Conservation (phyloP, 1,140 invertebrate species). For the Sitodiplosis mosellana region DNA sequence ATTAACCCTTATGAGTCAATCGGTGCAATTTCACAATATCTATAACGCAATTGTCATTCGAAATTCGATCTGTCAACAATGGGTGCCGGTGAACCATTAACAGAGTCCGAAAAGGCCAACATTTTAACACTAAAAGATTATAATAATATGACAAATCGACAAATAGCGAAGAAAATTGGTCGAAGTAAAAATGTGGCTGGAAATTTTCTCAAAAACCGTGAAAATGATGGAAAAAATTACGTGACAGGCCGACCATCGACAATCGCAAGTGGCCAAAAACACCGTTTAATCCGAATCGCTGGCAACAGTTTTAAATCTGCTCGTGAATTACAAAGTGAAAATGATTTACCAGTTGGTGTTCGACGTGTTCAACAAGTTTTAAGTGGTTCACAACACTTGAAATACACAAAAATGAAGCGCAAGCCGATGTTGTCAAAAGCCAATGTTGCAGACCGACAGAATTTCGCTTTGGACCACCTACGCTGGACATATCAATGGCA, state of each 20-base stretch:
- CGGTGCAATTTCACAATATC: too few species aligned
- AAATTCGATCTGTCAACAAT: neutral
- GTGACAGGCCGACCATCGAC: neutral
- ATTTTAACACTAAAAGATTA: neutral
- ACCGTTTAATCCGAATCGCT: neutral
- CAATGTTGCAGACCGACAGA: neutral
- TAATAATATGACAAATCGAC: neutral
- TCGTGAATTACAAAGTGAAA: neutral
- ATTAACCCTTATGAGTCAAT: too few species aligned
- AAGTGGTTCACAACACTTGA: neutral
- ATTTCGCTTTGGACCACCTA: neutral
- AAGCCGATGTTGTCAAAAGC: neutral
- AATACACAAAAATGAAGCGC: neutral
- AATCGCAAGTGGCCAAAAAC: neutral
- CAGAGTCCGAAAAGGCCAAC: neutral
- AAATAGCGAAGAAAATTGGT: neutral
- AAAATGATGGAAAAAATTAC: neutral
- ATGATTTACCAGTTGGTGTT: neutral
- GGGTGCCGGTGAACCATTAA: neutral
- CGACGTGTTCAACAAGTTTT: neutral
- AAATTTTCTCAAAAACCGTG: neutral
- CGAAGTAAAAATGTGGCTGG: neutral
- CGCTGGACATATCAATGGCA: neutral
- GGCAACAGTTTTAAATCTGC: neutral
- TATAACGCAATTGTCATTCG: too few species aligned